These are phyloP conservation scores for Boulengeromyrus knoepffleri DNA, from an alignment of 2,113 vertebrate genomes.

Conservation along the genomic window DNA sequence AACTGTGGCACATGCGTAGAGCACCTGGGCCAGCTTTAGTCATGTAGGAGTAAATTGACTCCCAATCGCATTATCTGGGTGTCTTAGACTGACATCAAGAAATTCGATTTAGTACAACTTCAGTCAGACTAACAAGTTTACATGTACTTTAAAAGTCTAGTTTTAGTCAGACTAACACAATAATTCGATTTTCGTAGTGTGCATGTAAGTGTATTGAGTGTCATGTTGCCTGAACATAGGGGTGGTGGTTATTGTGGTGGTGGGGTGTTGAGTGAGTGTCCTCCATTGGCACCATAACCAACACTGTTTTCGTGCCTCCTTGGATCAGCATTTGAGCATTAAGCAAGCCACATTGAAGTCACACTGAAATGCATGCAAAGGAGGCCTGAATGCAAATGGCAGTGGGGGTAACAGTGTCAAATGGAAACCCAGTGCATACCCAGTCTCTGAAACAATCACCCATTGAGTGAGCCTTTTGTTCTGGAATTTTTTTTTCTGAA, in stretches of 20 bases:
- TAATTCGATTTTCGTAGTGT: too few relatives aligned
- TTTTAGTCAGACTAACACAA: too few relatives aligned
- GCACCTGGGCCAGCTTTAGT: too few relatives aligned
- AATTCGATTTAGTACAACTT: too few relatives aligned
- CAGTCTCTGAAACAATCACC: background rate
- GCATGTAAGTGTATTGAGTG: background rate
- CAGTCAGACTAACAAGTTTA: too few relatives aligned
- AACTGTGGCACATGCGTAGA: too few relatives aligned
- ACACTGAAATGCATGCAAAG: background rate
- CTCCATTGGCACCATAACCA: background rate
- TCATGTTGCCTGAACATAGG: background rate
- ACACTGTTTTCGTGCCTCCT: background rate
- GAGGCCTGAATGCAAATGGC: constrained; percentile 14
- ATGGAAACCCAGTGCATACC: background rate
- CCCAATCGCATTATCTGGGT: too few relatives aligned
- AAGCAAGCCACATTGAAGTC: background rate
- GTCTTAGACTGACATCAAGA: too few relatives aligned
- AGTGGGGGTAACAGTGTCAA: background rate
- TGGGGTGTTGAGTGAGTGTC: background rate
- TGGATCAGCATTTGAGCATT: background rate
- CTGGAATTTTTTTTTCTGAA: background rate
- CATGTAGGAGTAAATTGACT: too few relatives aligned
- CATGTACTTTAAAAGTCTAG: too few relatives aligned
- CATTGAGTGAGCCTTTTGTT: background rate
- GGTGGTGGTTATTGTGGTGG: constrained; percentile 12